Evolutionary conservation across 2,113 vertebrate species (phyloP).

Genomic region (Callorhinus ursinus): DNA sequence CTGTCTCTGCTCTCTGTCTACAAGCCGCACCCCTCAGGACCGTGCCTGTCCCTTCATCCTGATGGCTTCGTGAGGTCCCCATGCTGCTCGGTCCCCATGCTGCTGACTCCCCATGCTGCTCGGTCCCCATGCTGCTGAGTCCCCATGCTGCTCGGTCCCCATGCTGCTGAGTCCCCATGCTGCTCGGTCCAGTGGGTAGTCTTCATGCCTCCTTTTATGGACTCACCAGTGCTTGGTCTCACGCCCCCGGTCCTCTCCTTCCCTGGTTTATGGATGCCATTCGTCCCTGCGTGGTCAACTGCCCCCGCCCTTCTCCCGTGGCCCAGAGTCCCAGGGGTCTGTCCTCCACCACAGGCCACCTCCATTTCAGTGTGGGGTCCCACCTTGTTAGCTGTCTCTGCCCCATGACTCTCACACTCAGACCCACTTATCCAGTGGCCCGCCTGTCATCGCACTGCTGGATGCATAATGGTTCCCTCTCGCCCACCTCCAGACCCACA

Average conservation of each 20-base stretch:
- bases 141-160: not conserved
- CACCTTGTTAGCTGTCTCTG: not conserved
- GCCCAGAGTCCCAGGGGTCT: not conserved
- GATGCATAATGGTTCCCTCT: not conserved
- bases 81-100: not conserved
- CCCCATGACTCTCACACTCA: rapidly evolving
- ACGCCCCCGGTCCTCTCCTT: not conserved
- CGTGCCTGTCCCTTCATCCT: too few relatives aligned
- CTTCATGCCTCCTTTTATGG: not conserved
- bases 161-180: not conserved
- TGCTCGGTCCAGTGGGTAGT: too few relatives aligned
- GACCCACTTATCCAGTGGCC: not conserved
- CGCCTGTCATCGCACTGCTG: not conserved
- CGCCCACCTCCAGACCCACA: too few relatives aligned
- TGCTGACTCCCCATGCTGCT: not conserved
- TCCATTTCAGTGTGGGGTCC: not conserved
- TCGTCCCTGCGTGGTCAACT: rapidly evolving
- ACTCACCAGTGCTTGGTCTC: not conserved
- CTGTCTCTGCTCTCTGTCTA: too few relatives aligned
- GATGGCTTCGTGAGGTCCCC: rapidly evolving
- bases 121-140: too few relatives aligned
- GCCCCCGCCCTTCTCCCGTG: not conserved
- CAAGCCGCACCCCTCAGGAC: rapidly evolving
- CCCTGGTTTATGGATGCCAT: not conserved
- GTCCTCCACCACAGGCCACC: not conserved